phyloP scores from a whole-genome alignment of 2,888 invertebrate species.

The Ophion costatus region DNA sequence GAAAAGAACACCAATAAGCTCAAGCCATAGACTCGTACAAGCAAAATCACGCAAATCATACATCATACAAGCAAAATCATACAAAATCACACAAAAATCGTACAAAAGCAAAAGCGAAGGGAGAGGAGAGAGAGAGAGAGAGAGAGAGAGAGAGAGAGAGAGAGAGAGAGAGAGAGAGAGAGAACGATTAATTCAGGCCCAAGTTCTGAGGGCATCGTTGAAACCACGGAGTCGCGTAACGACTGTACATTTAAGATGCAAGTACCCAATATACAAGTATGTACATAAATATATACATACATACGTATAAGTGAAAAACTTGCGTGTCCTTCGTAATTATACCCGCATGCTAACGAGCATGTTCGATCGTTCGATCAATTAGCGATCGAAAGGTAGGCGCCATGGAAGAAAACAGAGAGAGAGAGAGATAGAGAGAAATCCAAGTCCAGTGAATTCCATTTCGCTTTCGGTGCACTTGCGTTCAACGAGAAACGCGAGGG shows the following conservation, averaged over 20 bases:
- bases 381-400: conserved; percentile 59
- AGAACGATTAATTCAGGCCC: conserved; percentile 40
- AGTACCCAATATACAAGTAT: conserved; percentile 29
- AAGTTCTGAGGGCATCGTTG: conserved; percentile 23
- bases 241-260: conserved; percentile 39
- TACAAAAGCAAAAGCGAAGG: too few species aligned
- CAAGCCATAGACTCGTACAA: too few species aligned
- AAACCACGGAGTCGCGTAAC: conserved; percentile 27
- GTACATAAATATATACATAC: background rate
- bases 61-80: too few species aligned
- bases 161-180: background rate
- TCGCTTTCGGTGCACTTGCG: conserved; percentile 50
- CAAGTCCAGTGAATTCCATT: conserved; percentile 56
- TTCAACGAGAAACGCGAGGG: conserved; percentile 4
- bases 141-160: conserved; percentile 5
- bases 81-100: too few species aligned
- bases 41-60: too few species aligned
- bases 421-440: conserved; percentile 27
- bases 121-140: too few species aligned
- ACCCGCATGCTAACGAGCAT: conserved; percentile 64
- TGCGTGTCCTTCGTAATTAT: conserved; percentile 65
- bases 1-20: too few species aligned
- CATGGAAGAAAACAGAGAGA: conserved; percentile 7
- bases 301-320: conserved; percentile 25
- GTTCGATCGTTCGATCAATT: conserved; percentile 62